Percentiles rank a stretch among this genome's conserved stretches.
Evolutionary conservation across 1,140 invertebrate genomes (phyloP).

Genomic region (Ceratoteleas bidentatus): DNA sequence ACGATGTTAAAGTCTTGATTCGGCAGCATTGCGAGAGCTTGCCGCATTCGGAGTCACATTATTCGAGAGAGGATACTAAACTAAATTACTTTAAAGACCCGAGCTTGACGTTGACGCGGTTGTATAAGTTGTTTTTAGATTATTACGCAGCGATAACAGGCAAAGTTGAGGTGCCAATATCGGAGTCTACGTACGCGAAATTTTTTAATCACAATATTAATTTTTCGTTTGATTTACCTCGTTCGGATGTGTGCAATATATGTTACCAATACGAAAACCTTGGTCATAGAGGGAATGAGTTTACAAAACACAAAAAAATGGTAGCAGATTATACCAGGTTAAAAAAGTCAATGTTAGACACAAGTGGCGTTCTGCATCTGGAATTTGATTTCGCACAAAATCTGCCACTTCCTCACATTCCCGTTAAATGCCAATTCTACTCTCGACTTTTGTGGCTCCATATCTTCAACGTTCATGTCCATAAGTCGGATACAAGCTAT

Average conservation of each 20-base stretch:
- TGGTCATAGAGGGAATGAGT: constrained; percentile 1
- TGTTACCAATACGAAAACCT: constrained; percentile 14
- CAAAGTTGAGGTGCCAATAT: neutral
- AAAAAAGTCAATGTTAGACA: constrained; percentile 4
- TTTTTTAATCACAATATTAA: constrained; percentile 20
- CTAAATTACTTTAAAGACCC: constrained; percentile 12
- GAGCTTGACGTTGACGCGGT: neutral
- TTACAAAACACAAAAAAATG: constrained; percentile 13
- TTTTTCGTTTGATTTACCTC: constrained; percentile 18
- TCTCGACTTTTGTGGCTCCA: constrained; percentile 11
- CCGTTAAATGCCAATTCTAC: constrained; percentile 14
- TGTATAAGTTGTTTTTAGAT: constrained; percentile 25
- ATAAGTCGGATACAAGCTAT: constrained; percentile 18
- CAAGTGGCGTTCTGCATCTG: neutral
- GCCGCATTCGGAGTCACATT: constrained; percentile 22
- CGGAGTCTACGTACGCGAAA: constrained; percentile 7
- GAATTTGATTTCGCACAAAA: constrained; percentile 27
- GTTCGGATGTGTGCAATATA: constrained; percentile 24
- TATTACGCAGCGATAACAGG: constrained; percentile 10
- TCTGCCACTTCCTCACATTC: constrained; percentile 10
- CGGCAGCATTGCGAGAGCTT: constrained; percentile 19
- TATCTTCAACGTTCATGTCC: constrained; percentile 30
- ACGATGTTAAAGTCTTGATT: constrained; percentile 21
- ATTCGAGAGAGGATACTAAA: constrained; percentile 43
- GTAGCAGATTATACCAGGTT: constrained; percentile 1